phyloP scores from a whole-genome alignment of 2,797 vertebrate species.

The Ataeniobius toweri region DNA sequence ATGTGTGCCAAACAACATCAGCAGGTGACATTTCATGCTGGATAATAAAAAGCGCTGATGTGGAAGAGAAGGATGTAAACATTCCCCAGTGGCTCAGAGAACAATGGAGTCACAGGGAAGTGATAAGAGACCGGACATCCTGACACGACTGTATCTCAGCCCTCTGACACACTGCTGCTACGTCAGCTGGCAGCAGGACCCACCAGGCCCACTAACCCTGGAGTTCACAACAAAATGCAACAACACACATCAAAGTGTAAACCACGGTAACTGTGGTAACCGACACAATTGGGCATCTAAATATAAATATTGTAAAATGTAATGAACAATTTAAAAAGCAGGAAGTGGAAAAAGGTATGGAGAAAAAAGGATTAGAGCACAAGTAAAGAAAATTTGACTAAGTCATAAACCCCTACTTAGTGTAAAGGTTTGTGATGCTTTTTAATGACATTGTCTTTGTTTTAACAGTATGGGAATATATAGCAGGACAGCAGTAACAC shows the following conservation, averaged over 20 bases:
- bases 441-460: not conserved
- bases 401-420: no score
- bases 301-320: not conserved
- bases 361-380: no score
- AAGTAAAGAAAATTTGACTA: no score
- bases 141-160: conserved; percentile 35
- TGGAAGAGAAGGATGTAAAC: conserved; percentile 47
- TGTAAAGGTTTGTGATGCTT: not conserved
- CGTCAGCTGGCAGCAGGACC: conserved; percentile 24
- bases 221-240: not conserved
- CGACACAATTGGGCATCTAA: not conserved
- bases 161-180: conserved; percentile 6
- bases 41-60: conserved; percentile 53
- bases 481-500: not conserved
- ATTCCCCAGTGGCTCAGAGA: conserved; percentile 25
- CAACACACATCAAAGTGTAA: not conserved
- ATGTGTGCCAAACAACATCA: not conserved
- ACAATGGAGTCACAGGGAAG: conserved; percentile 68
- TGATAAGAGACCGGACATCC: conserved; percentile 73
- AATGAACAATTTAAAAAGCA: not conserved
- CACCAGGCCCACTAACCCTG: not conserved
- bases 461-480: not conserved
- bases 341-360: not conserved
- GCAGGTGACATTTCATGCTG: conserved; percentile 40
- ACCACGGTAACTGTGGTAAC: not conserved